Percentiles rank a stretch among this genome's conserved stretches.
Conservation (phyloP, 2,888 invertebrate species). For the Chloromyia formosa region DNA sequence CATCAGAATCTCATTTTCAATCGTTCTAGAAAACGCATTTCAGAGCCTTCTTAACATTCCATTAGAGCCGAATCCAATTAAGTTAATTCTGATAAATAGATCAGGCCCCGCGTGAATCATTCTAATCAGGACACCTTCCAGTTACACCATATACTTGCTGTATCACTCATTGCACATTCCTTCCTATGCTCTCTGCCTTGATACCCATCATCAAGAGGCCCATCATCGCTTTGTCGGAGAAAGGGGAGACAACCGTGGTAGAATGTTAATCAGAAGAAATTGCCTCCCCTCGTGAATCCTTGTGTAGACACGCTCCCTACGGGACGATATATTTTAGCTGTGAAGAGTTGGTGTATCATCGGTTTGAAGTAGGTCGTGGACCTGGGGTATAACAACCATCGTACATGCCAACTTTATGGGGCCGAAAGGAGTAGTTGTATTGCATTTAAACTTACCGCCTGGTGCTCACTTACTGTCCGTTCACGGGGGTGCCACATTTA, state of each 20-base stretch:
- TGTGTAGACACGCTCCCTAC: conserved; percentile 25
- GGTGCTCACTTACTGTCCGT: neutral
- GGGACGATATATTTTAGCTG: conserved; percentile 24
- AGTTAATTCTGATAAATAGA: conserved; percentile 49
- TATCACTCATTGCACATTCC: neutral
- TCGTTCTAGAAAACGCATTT: conserved; percentile 16
- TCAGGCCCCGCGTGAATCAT: conserved; percentile 47
- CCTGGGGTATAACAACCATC: neutral
- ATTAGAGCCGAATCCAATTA: conserved; percentile 49
- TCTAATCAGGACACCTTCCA: conserved; percentile 44
- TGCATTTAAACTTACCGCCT: neutral
- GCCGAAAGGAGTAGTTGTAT: neutral
- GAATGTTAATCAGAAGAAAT: conserved; percentile 33
- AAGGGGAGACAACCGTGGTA: neutral
- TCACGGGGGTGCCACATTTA: conserved; percentile 33
- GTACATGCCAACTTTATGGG: neutral
- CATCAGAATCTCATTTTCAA: conserved; percentile 33
- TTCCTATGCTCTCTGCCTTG: neutral
- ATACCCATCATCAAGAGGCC: conserved; percentile 10
- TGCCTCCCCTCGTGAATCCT: conserved; percentile 3
- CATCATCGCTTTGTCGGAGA: neutral
- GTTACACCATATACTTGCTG: neutral
- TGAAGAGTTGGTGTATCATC: neutral
- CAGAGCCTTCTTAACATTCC: conserved; percentile 45
- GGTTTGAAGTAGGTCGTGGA: conserved; percentile 9